phyloP scores from a whole-genome alignment of 2,888 invertebrate genomes.

The Papilio demoleus region DNA sequence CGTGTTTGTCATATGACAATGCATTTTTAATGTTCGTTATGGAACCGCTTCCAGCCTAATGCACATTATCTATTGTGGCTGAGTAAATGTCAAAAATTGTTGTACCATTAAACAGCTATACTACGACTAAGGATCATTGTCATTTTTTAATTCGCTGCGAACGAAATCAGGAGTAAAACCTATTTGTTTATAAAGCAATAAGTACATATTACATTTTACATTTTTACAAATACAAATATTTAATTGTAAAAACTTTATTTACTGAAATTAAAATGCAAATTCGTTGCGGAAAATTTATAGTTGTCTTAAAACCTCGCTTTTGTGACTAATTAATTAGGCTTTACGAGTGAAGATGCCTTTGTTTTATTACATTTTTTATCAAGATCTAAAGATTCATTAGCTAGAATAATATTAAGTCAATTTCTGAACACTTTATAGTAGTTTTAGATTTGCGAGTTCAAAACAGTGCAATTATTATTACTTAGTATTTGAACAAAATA shows the following conservation, averaged over 20 bases:
- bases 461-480: neutral
- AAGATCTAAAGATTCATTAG: neutral
- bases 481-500: neutral
- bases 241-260: slow-evolving; percentile 7
- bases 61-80: too few relatives aligned
- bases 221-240: neutral
- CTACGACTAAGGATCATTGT: too few relatives aligned
- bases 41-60: too few relatives aligned
- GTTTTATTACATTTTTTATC: slow-evolving; percentile 2
- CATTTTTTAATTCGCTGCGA: too few relatives aligned
- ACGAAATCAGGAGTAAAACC: too few relatives aligned
- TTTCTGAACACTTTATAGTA: neutral
- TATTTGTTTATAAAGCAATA: too few relatives aligned
- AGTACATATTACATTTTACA: too few relatives aligned
- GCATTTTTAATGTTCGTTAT: too few relatives aligned
- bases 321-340: slow-evolving; percentile 17
- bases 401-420: neutral
- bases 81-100: too few relatives aligned
- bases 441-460: neutral
- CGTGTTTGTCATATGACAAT: too few relatives aligned
- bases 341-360: slow-evolving; percentile 7
- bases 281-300: neutral
- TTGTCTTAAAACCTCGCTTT: slow-evolving; percentile 9
- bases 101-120: too few relatives aligned
- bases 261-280: slow-evolving; percentile 18